Evolutionary conservation across 2,888 invertebrate genomes (phyloP).

Genomic region (Eretmocerus hayati): DNA sequence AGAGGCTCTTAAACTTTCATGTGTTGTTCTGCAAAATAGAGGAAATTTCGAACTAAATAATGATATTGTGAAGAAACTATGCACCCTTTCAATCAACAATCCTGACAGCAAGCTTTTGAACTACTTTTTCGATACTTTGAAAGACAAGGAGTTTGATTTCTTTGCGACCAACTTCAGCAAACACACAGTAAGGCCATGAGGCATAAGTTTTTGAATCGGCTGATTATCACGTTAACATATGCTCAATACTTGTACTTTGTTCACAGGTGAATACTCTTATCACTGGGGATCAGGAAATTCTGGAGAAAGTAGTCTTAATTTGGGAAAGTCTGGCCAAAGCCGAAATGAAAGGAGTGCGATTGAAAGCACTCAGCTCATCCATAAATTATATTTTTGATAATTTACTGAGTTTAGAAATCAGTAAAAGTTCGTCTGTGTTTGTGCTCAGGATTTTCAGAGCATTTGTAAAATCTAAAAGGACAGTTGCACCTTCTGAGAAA

Average conservation of each 20-base stretch:
- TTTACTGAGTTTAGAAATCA: constrained; percentile 24
- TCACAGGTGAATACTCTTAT: constrained; percentile 6
- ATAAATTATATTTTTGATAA: constrained; percentile 27
- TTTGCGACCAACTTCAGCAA: constrained; percentile 24
- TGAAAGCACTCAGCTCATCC: constrained; percentile 27
- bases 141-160: constrained; percentile 28
- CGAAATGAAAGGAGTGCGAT: constrained; percentile 29
- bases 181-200: constrained; percentile 28
- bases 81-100: constrained; percentile 28
- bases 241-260: too few relatives aligned
- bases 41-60: constrained; percentile 26
- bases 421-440: constrained; percentile 8
- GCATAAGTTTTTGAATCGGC: too few relatives aligned
- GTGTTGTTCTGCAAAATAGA: constrained; percentile 28
- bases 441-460: constrained; percentile 13
- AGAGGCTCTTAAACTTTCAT: constrained; percentile 29
- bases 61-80: constrained; percentile 26
- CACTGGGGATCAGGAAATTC: constrained; percentile 18
- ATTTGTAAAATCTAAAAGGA: constrained; percentile 15
- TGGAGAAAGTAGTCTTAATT: constrained; percentile 28
- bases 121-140: constrained; percentile 27
- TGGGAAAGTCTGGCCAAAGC: constrained; percentile 34
- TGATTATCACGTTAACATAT: constrained; percentile 6
- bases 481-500: constrained; percentile 23
- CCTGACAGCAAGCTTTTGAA: constrained; percentile 27